Percentiles rank a stretch among this genome's conserved stretches.
These are phyloP conservation scores for Mirounga angustirostris DNA, from an alignment of 2,113 vertebrate genomes.

Conservation along the genomic window DNA sequence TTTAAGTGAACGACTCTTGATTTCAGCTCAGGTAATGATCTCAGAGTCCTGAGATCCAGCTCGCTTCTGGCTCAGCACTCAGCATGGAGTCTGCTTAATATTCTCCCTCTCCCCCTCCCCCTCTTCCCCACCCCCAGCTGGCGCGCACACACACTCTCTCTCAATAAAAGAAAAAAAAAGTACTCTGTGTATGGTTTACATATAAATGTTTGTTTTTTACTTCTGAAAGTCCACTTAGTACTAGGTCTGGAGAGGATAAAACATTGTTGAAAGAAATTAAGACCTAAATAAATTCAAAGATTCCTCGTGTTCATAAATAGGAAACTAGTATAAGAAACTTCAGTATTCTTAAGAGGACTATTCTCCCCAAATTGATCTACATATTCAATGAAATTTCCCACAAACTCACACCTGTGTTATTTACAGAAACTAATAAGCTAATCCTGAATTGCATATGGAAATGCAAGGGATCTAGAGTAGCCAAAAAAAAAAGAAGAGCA, in stretches of 20 bases:
- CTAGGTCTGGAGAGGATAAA: background rate
- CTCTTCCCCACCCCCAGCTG: background rate
- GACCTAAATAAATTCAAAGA: background rate
- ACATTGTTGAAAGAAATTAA: background rate
- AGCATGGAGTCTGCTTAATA: background rate
- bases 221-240: background rate
- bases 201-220: constrained; percentile 18
- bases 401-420: background rate
- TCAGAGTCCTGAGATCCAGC: too few relatives aligned
- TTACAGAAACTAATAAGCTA: background rate
- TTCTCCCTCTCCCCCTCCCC: background rate
- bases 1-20: too few relatives aligned
- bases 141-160: background rate
- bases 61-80: too few relatives aligned
- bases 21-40: too few relatives aligned
- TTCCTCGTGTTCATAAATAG: background rate
- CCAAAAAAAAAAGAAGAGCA: background rate
- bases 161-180: background rate
- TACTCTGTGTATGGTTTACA: background rate
- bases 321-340: background rate
- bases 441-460: background rate
- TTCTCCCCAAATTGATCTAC: background rate
- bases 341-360: background rate
- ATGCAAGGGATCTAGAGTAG: background rate
- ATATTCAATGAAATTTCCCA: background rate